Percentiles rank a stretch among this genome's conserved stretches.
Conservation (phyloP, 2,888 invertebrate species). For the Chirona hameri region DNA sequence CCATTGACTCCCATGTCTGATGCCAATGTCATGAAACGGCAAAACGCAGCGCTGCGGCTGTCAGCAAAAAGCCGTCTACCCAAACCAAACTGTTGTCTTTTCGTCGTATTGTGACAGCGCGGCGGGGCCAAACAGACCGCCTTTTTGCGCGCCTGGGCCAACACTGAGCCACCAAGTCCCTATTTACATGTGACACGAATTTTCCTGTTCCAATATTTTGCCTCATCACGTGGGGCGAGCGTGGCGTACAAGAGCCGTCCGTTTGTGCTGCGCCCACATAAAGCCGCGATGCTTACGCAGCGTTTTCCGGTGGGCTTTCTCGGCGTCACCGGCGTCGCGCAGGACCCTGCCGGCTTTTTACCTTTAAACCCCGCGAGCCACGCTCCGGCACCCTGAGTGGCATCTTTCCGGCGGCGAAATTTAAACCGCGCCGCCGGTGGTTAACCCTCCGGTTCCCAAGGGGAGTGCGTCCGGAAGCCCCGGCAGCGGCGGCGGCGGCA, state of each 20-base stretch:
- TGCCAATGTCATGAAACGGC: background rate
- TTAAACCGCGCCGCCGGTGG: conserved; percentile 13
- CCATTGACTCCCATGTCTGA: no score
- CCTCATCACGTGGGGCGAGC: background rate
- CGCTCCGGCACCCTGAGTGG: background rate
- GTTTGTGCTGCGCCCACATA: background rate
- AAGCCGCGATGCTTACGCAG: background rate
- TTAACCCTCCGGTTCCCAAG: conserved; percentile 22
- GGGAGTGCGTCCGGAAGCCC: conserved; percentile 12
- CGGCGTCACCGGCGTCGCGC: background rate
- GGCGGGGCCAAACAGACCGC: background rate
- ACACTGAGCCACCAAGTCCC: background rate
- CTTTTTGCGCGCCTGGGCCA: background rate
- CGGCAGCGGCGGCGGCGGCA: background rate
- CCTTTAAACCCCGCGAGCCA: conserved; percentile 4
- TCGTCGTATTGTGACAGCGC: background rate
- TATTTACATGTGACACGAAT: conserved; percentile 23
- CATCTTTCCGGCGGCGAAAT: conserved; percentile 28
- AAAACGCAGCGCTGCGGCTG: background rate
- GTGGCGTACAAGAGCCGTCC: background rate
- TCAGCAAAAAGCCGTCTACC: conserved; percentile 6
- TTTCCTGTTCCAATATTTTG: conserved; percentile 24
- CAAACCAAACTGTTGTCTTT: background rate
- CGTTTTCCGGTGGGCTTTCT: background rate
- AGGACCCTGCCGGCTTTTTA: background rate